Evolutionary conservation across 2,113 vertebrate species (phyloP).

Genomic region (Pterocles burchelli): DNA sequence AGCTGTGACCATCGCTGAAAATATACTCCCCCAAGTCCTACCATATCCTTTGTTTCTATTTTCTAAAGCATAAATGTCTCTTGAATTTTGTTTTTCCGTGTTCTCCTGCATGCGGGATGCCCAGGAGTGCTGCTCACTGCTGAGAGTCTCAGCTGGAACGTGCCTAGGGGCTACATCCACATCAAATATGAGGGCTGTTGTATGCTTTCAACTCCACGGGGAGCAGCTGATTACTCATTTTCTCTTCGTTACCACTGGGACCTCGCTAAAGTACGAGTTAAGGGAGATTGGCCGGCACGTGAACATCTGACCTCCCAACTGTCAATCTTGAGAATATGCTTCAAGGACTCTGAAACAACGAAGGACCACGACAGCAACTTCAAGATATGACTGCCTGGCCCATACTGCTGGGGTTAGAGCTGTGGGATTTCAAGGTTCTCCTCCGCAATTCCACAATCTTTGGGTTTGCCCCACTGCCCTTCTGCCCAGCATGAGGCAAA

Average conservation of each 20-base stretch:
- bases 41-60: neutral
- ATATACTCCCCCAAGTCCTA: neutral
- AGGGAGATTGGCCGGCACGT: neutral
- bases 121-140: neutral
- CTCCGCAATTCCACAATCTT: neutral
- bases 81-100: neutral
- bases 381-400: neutral
- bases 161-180: neutral
- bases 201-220: neutral
- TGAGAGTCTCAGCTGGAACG: neutral
- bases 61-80: neutral
- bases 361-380: neutral
- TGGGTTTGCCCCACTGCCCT: neutral
- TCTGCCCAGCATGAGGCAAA: neutral
- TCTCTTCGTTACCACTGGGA: neutral
- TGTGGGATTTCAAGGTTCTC: neutral
- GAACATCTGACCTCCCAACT: neutral
- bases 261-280: neutral
- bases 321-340: neutral
- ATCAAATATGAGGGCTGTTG: neutral
- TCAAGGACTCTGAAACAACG: neutral
- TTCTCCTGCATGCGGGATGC: neutral
- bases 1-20: neutral
- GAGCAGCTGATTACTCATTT: neutral
- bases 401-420: neutral